phyloP scores from a whole-genome alignment of 2,113 vertebrate species.

The Rostratula benghalensis region DNA sequence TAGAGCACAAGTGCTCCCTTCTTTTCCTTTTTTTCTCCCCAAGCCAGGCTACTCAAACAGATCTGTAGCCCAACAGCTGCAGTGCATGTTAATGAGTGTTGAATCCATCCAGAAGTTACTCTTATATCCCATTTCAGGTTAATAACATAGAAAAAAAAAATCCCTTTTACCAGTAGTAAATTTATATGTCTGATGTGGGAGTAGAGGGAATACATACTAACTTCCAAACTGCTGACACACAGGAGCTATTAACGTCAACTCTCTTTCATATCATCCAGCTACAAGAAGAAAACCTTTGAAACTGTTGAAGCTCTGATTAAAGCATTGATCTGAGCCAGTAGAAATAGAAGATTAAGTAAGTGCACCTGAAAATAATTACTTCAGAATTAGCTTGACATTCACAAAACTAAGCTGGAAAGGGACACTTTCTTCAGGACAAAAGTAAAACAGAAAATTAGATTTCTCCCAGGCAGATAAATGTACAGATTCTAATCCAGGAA shows the following conservation, averaged over 20 bases:
- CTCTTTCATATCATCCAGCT: neutral
- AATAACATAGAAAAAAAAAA: neutral
- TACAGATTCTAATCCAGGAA: neutral
- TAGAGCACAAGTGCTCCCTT: neutral
- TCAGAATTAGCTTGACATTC: neutral
- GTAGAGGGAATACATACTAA: accelerated
- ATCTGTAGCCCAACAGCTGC: neutral
- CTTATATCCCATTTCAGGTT: neutral
- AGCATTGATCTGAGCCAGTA: neutral
- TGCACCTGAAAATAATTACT: neutral
- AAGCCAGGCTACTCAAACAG: neutral
- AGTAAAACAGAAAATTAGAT: neutral
- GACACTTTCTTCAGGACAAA: neutral
- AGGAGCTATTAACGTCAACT: neutral
- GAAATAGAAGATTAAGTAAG: neutral
- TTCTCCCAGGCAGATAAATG: neutral
- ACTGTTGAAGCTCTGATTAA: neutral
- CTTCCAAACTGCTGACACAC: neutral
- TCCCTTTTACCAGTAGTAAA: neutral
- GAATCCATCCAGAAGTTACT: neutral
- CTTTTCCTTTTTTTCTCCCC: neutral
- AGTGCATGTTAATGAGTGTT: neutral
- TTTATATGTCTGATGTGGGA: neutral
- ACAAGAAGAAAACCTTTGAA: neutral
- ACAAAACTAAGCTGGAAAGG: neutral